Evolutionary conservation across 2,797 vertebrate genomes (phyloP).

Genomic region (Morelia viridis): DNA sequence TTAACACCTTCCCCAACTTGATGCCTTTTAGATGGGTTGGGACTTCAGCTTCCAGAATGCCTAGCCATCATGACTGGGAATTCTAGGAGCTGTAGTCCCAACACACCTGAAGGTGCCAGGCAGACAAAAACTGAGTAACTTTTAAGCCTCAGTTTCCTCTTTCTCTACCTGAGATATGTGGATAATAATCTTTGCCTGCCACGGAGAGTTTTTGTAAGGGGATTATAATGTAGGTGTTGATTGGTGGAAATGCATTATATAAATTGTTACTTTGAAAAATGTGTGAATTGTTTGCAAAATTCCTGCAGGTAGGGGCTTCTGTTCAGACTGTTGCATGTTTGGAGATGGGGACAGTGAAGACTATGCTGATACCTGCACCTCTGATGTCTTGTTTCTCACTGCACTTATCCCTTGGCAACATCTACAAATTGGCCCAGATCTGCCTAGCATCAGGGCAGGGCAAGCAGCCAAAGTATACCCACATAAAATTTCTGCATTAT

Average conservation of each 20-base stretch:
- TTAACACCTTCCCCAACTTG: background rate
- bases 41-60: background rate
- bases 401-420: background rate
- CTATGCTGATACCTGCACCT: background rate
- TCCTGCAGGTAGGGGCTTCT: background rate
- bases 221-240: background rate
- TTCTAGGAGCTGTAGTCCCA: background rate
- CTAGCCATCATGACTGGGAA: background rate
- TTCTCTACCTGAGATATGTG: background rate
- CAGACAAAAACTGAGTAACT: background rate
- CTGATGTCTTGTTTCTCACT: background rate
- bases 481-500: background rate
- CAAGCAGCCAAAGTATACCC: background rate
- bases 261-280: background rate
- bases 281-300: background rate
- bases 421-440: background rate
- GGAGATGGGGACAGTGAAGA: background rate
- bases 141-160: background rate
- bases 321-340: background rate
- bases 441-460: background rate
- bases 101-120: background rate
- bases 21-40: background rate
- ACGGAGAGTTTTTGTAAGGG: background rate
- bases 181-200: background rate
- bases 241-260: background rate